Percentiles rank a stretch among this genome's conserved stretches.
Conservation (phyloP, 1,140 invertebrate species). For the Drosophila santomea region DNA sequence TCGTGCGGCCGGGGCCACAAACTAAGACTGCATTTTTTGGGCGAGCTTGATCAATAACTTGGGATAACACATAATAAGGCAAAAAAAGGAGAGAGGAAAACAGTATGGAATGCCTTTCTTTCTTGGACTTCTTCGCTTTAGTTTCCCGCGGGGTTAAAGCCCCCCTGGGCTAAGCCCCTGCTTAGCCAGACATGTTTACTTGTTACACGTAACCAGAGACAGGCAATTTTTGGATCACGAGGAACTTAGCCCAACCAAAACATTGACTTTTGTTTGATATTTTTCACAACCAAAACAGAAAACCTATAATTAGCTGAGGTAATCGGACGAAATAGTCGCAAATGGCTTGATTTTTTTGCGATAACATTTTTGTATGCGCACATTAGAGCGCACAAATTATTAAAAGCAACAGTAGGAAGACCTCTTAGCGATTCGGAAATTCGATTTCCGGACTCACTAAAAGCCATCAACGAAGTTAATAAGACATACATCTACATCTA, state of each 20-base stretch:
- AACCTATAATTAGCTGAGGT: conserved; percentile 2
- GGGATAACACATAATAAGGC: conserved; percentile 10
- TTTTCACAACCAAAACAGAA: conserved; percentile 18
- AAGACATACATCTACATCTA: background rate
- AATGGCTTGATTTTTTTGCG: background rate
- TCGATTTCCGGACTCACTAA: too few species aligned
- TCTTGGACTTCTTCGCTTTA: conserved; percentile 24
- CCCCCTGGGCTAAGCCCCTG: conserved; percentile 9
- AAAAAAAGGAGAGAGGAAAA: background rate
- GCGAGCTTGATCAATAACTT: conserved; percentile 43
- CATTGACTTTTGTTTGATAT: conserved; percentile 54
- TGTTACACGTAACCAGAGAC: conserved; percentile 64
- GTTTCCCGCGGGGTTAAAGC: conserved; percentile 4
- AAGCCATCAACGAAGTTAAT: background rate
- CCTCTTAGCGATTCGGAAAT: background rate
- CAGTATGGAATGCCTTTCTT: conserved; percentile 18
- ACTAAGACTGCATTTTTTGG: conserved; percentile 10
- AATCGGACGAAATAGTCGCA: background rate
- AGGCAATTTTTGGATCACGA: conserved; percentile 19
- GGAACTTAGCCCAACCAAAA: background rate
- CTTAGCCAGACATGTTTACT: conserved; percentile 55
- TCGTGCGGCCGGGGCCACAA: conserved; percentile 5
- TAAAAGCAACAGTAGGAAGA: background rate
- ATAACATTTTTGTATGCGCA: background rate
- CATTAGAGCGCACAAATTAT: background rate